Evolutionary conservation across 1,140 invertebrate genomes (phyloP).

Genomic region (Nephotettix cincticeps): DNA sequence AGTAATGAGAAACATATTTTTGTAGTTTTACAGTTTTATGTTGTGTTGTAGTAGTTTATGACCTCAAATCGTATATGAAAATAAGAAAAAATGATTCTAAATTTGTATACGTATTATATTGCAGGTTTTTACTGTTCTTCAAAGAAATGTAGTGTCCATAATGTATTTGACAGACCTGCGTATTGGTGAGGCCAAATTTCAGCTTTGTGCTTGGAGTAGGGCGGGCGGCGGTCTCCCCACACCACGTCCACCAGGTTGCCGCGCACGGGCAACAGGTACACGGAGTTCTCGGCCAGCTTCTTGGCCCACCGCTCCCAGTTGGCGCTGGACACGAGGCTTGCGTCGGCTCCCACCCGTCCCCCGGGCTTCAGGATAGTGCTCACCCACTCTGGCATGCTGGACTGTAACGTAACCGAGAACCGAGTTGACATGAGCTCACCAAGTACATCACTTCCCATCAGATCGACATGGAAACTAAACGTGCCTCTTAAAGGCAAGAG

Average conservation of each 20-base stretch:
- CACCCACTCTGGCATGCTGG: constrained; percentile 51
- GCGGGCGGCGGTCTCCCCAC: constrained; percentile 57
- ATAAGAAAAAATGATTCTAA: too few relatives aligned
- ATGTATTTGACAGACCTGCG: constrained; percentile 37
- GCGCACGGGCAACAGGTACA: constrained; percentile 62
- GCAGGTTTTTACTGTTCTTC: neutral
- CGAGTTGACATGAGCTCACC: too few relatives aligned
- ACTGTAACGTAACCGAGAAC: too few relatives aligned
- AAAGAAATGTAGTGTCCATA: too few relatives aligned
- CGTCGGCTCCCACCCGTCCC: constrained; percentile 78
- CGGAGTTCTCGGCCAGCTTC: constrained; percentile 51
- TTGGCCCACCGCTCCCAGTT: constrained; percentile 60
- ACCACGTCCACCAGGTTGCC: constrained; percentile 80
- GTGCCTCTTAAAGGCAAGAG: too few relatives aligned
- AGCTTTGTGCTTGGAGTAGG: constrained; percentile 33
- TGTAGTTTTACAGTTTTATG: too few relatives aligned
- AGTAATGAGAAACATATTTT: too few relatives aligned
- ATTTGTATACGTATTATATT: too few relatives aligned
- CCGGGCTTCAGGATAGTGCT: constrained; percentile 62
- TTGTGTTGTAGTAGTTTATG: too few relatives aligned
- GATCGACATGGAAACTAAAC: too few relatives aligned
- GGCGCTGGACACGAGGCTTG: constrained; percentile 65
- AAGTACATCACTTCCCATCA: too few relatives aligned
- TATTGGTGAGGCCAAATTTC: constrained; percentile 32
- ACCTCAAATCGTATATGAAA: too few relatives aligned